Percentiles rank a stretch among this genome's conserved stretches.
Conservation (phyloP, 2,113 vertebrate genomes). For the Zosterops lateralis region DNA sequence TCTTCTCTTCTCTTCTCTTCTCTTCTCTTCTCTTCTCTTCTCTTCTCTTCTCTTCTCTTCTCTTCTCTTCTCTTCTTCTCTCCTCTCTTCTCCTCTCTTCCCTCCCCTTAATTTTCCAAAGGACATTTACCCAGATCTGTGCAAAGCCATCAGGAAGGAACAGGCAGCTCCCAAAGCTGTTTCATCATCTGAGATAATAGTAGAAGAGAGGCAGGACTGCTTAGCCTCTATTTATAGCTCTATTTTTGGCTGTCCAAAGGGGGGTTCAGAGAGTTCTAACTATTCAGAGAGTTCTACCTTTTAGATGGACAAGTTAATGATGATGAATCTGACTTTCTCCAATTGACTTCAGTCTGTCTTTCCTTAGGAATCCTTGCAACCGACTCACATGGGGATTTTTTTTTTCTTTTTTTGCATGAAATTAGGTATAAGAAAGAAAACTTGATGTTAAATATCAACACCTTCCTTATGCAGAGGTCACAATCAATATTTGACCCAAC, state of each 20-base stretch:
- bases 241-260: background rate
- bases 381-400: background rate
- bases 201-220: background rate
- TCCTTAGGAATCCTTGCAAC: background rate
- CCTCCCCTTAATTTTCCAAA: background rate
- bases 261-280: background rate
- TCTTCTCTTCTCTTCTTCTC: no score
- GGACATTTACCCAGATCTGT: background rate
- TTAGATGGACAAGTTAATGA: background rate
- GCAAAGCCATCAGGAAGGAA: background rate
- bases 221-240: background rate
- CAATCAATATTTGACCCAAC: background rate
- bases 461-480: background rate
- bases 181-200: background rate
- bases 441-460: background rate
- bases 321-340: background rate
- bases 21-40: no score
- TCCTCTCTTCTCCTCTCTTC: accelerated
- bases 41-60: accelerated
- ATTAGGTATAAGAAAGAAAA: background rate
- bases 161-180: background rate
- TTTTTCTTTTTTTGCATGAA: background rate
- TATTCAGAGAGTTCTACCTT: background rate
- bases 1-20: accelerated
- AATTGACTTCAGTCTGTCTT: background rate